These are phyloP conservation scores for Meteorus sp. DNA, from an alignment of 1,140 invertebrate species.

Conservation along the genomic window DNA sequence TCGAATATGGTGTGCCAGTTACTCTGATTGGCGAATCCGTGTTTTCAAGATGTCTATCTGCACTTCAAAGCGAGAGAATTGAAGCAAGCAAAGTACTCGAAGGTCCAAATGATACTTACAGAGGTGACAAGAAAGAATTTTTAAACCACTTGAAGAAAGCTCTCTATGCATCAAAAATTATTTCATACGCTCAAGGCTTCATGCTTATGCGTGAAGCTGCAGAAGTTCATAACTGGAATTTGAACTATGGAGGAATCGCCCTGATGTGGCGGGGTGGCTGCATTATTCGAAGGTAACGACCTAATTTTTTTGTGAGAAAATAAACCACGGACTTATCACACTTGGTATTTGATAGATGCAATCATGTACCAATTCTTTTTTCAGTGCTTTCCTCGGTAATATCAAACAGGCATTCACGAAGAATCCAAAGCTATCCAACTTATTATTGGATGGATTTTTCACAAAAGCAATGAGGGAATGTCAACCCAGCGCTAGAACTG, in stretches of 20 bases:
- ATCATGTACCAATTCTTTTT: slow-evolving; percentile 32
- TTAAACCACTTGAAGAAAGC: slow-evolving; percentile 78
- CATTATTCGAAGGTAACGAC: slow-evolving; percentile 87
- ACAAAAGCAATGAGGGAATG: slow-evolving; percentile 77
- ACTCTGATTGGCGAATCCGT: slow-evolving; percentile 98
- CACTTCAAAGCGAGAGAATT: slow-evolving; percentile 75
- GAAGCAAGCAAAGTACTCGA: slow-evolving; percentile 77
- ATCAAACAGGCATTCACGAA: slow-evolving; percentile 96
- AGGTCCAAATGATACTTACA: slow-evolving; percentile 66
- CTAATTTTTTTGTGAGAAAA: background rate
- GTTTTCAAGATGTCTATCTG: slow-evolving; percentile 92
- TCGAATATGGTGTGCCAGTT: slow-evolving; percentile 96
- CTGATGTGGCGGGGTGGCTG: slow-evolving; percentile 99
- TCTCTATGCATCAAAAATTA: slow-evolving; percentile 96
- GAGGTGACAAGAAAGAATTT: slow-evolving; percentile 80
- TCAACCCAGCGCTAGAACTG: slow-evolving; percentile 74
- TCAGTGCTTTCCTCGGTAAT: slow-evolving; percentile 90
- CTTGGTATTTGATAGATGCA: background rate
- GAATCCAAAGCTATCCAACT: slow-evolving; percentile 84
- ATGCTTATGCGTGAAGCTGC: slow-evolving; percentile 97
- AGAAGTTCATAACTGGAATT: slow-evolving; percentile 86
- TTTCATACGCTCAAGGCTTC: slow-evolving; percentile 99
- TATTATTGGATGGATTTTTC: slow-evolving; percentile 97
- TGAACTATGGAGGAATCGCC: slow-evolving; percentile 98
- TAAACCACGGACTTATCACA: no score